Evolutionary conservation across 2,113 vertebrate genomes (phyloP), one percentile per base, ranked within the genome.

Genomic region (Ploceus nigricollis): DNA sequence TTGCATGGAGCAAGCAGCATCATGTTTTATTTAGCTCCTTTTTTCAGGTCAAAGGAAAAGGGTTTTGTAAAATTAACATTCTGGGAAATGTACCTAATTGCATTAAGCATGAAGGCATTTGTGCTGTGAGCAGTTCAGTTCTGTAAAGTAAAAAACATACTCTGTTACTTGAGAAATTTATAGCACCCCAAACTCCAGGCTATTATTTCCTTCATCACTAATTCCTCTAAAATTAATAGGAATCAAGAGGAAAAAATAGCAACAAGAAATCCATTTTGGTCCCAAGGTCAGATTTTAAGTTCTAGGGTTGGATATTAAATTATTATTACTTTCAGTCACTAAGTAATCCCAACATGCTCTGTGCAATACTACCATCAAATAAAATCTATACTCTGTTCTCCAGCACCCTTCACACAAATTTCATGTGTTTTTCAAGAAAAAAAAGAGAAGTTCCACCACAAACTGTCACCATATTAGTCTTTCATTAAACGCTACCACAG

Each of bases 1-100:
- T 21, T 79, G 65, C 42, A 42, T 3, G 27, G 51, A 96, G 83
- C 69, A 75, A 86, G 77, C 39, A 76, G 75, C 71, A 78, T 82
- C 88, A 94, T 92, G 61, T 96, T 92, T 97, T 97, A 97, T 97
- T 97, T 96, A 97, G 93, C 50, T 56, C 40, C 71, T 64, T 57
- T 31, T 97, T 97, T 79, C 96, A 92, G 88, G 91, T 96, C 95
- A 97, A 91, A 96, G 80, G 48, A 94, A 94, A 90, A 93, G 68
- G 90, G 70, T 76, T 96, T 95, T 93, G 37, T 94, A 90, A 92
- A 97, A 92, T 87, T 88, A 88, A 89, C 61, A 64, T 75, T 81
- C 68, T 83, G 81, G 44, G 94, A 93, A 95, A 93, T 24, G 40
- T 63, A 94, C n/a, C 60, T 96, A 94, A 96, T 76, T 91, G 58